A percentile compares a stretch with the other conserved stretches of the same genome.
These are phyloP conservation scores for Cryptotis parvus DNA, from an alignment of 2,113 vertebrate species.

Conservation along the genomic window DNA sequence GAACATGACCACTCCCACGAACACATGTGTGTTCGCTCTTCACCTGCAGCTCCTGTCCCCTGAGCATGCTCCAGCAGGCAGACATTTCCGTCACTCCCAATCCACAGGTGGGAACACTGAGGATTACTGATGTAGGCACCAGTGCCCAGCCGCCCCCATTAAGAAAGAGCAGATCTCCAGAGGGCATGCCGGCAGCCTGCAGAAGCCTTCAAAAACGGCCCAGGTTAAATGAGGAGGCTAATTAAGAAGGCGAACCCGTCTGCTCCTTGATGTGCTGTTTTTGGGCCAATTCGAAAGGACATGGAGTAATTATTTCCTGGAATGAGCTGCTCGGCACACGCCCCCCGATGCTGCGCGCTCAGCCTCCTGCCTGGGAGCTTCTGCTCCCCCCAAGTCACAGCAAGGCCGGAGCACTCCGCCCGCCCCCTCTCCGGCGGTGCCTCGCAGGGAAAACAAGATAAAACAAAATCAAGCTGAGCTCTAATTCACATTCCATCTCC, in stretches of 20 bases:
- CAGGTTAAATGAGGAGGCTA: conserved; percentile 58
- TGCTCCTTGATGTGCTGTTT: conserved; percentile 33
- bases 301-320: conserved; percentile 66
- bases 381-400: conserved; percentile 58
- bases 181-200: background rate
- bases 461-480: conserved; percentile 75
- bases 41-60: background rate
- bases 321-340: conserved; percentile 50
- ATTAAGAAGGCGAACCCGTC: conserved; percentile 8
- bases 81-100: background rate
- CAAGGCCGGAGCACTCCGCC: background rate
- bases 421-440: background rate
- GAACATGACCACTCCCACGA: background rate
- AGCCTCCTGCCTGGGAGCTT: conserved; percentile 32
- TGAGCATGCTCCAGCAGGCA: too few relatives aligned
- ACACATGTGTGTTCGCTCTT: background rate
- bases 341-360: conserved; percentile 16
- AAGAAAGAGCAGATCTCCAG: too few relatives aligned
- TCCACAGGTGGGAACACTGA: background rate
- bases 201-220: conserved; percentile 9
- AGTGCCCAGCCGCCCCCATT: background rate
- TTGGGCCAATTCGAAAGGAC: conserved; percentile 52
- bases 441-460: conserved; percentile 51
- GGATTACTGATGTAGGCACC: background rate
- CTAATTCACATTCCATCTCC: conserved; percentile 73